Evolutionary conservation across 2,797 vertebrate species (phyloP), one percentile per base, ranked within the genome.

Genomic region (Syndactyla subalaris): DNA sequence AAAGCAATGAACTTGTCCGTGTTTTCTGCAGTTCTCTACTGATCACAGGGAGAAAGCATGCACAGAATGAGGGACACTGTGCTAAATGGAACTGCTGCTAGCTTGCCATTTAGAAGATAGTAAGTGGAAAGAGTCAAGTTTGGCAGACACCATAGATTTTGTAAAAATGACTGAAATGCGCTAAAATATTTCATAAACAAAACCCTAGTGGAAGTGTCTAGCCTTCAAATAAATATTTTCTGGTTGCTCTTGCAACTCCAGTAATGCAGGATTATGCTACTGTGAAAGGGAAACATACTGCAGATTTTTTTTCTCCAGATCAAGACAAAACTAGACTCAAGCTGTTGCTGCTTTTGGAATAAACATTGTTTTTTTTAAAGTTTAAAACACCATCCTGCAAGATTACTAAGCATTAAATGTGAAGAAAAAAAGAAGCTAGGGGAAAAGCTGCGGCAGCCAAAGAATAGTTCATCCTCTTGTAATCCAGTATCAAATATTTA

Each of bases 151-250:
- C 22, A 34, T 15, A 45, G 12, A 21, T 78, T 91, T 66, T 88
- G 76, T 52, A 72, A 32, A 84, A 88, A 88, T 45, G 45, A 73
- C 59, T 73, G 75, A 93, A 84, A 95, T 54, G 52, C n/a, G 74
- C 61, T 61, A 83, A 83, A 94, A 73, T 76, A 82, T 67, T 87
- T 92, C 34, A 87, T 82, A 89, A 92, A 91, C 45, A 81, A 85
- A 94, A 55, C 15, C 9, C 23, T 75, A 90, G 87, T 74, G 82
- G 73, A 93, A 92, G 91, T 0, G 30, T 92, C 80, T 86, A 71
- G 76, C 67, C 71, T 84, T 89, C 51, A 88, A 84, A 86, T 81
- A 80, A 89, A 20, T 93, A 85, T 87, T 34, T 93, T 63, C 59
- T 84, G 20, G 59, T 91, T 26, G 14, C 43, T 88, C 78, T 49